Evolutionary conservation across 2,797 vertebrate species (phyloP).

Genomic region (Anguilla obscura): DNA sequence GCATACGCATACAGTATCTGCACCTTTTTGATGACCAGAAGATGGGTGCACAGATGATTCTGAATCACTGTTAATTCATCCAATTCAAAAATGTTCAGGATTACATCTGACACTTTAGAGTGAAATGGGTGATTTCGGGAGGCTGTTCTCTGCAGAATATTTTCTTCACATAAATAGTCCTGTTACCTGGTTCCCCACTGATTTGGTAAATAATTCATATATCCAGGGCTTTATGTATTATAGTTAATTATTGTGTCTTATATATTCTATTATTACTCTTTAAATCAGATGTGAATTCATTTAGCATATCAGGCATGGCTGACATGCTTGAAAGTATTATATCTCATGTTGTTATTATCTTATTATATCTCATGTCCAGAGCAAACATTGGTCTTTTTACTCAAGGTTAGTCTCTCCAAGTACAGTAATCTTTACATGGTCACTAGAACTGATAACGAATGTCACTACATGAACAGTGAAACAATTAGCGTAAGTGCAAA

Average conservation of each 20-base stretch:
- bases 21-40: not conserved
- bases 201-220: not conserved
- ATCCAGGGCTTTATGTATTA: not conserved
- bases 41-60: not conserved
- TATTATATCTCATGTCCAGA: not conserved
- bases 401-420: constrained; percentile 36
- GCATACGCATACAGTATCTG: not conserved
- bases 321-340: not conserved
- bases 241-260: not conserved
- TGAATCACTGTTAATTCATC: not conserved
- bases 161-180: not conserved
- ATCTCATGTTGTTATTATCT: not conserved
- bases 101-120: constrained; percentile 20
- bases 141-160: constrained; percentile 24
- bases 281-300: not conserved
- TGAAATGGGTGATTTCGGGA: constrained; percentile 1
- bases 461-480: constrained; percentile 24
- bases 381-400: constrained; percentile 24
- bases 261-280: not conserved
- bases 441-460: constrained; percentile 49
- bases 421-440: constrained; percentile 52
- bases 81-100: not conserved
- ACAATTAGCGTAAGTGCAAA: constrained; percentile 46
- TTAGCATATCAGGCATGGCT: not conserved
- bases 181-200: not conserved